Conservation (phyloP, 2,888 invertebrate species). For the Chorisops tibialis region DNA sequence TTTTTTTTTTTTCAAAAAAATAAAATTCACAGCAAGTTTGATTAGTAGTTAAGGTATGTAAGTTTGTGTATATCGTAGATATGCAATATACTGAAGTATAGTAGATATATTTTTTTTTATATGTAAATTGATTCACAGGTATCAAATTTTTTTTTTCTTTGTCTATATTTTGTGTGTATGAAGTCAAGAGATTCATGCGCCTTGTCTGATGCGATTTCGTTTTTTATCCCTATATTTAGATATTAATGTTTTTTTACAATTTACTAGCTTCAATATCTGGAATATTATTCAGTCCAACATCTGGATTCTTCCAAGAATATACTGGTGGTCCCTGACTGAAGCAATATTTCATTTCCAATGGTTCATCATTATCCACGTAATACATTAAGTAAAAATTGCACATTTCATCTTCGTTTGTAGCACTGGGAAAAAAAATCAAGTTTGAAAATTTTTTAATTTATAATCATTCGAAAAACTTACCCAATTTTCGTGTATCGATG, state of each 20-base stretch:
- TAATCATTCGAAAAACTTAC: conserved; percentile 52
- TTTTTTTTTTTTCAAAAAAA: conserved; percentile 8
- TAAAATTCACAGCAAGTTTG: conserved; percentile 30
- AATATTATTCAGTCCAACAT: conserved; percentile 67
- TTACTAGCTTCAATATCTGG: conserved; percentile 68
- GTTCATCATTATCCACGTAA: conserved; percentile 74
- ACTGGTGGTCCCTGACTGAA: conserved; percentile 79
- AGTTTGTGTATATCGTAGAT: conserved; percentile 29
- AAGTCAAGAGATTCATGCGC: background rate
- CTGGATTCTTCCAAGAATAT: conserved; percentile 73
- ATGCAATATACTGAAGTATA: conserved; percentile 29
- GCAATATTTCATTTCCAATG: conserved; percentile 75
- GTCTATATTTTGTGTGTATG: background rate
- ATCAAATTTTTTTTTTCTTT: background rate
- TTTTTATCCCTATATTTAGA: background rate
- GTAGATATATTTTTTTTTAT: background rate
- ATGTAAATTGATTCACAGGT: background rate
- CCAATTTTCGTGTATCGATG: conserved; percentile 67
- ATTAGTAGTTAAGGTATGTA: conserved; percentile 20
- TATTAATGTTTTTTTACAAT: conserved; percentile 37
- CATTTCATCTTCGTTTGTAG: conserved; percentile 88
- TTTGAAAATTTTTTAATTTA: background rate
- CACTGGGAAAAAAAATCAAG: conserved; percentile 52
- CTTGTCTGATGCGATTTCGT: background rate
- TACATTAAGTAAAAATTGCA: conserved; percentile 96